Percentiles rank a stretch among this genome's conserved stretches.
phyloP scores from a whole-genome alignment of 2,113 vertebrate species.

The Phalacrocorax brasilianus region DNA sequence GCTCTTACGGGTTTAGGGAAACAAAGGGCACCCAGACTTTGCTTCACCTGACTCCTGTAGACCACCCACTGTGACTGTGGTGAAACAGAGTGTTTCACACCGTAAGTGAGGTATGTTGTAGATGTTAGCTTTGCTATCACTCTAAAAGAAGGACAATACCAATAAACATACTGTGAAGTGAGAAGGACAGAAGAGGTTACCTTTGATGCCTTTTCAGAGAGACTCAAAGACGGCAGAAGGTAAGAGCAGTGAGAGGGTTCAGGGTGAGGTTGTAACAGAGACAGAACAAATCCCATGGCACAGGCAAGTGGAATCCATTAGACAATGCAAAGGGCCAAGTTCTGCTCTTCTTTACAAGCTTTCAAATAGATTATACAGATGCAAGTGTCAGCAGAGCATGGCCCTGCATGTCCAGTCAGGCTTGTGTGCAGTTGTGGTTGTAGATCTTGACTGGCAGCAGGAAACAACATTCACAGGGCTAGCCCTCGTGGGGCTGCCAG shows the following conservation, averaged over 20 bases:
- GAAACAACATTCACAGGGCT: neutral
- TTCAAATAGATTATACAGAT: neutral
- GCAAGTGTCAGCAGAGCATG: neutral
- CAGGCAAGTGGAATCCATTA: neutral
- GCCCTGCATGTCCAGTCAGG: fast-evolving
- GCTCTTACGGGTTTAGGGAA: neutral
- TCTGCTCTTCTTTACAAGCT: neutral
- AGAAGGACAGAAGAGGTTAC: neutral
- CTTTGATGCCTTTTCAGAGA: neutral
- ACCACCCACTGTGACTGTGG: neutral
- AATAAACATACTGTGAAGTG: neutral
- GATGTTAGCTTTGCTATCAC: neutral
- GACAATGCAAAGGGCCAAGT: neutral
- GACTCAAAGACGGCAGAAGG: neutral
- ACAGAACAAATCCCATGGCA: fast-evolving
- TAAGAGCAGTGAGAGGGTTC: neutral
- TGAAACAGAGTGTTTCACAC: neutral
- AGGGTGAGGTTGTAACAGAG: neutral
- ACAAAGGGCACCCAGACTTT: neutral
- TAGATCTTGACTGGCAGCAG: neutral
- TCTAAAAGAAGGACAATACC: neutral
- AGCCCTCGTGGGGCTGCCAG: neutral
- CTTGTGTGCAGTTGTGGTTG: neutral
- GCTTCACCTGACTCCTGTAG: neutral
- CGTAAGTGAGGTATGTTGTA: fast-evolving